phyloP scores from a whole-genome alignment of 2,113 vertebrate genomes.

The Murina feae region DNA sequence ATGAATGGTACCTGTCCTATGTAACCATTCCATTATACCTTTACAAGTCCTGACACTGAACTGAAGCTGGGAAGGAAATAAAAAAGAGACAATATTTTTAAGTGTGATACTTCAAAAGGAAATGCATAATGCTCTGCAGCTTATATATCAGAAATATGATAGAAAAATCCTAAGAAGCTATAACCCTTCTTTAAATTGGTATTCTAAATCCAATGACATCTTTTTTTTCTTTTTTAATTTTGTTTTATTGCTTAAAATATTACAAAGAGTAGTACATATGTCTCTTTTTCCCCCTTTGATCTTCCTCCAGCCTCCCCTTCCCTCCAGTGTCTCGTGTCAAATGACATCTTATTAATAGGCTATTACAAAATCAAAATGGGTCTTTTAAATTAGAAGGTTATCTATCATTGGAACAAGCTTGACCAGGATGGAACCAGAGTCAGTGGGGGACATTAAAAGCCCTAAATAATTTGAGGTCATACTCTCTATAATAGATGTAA shows the following conservation, averaged over 20 bases:
- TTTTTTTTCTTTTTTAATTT: no score
- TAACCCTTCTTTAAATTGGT: neutral
- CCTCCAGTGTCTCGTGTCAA: no score
- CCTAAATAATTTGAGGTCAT: slow-evolving; percentile 41
- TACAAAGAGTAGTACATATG: no score
- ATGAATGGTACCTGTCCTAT: neutral
- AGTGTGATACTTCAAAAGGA: neutral
- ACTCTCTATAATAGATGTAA: slow-evolving; percentile 35
- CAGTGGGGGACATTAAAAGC: slow-evolving; percentile 26
- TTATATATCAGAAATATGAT: neutral
- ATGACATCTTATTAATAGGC: slow-evolving; percentile 45
- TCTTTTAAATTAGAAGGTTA: slow-evolving; percentile 50
- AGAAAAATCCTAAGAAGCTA: neutral
- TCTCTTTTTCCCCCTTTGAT: no score
- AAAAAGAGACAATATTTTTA: neutral
- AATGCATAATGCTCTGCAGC: neutral
- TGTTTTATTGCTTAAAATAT: no score
- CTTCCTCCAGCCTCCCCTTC: no score
- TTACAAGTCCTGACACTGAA: neutral
- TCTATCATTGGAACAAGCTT: neutral
- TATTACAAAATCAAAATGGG: neutral
- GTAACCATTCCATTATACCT: neutral
- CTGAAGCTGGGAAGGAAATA: neutral
- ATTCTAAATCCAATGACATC: slow-evolving; percentile 9
- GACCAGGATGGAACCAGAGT: neutral